Conservation (phyloP, 2,113 vertebrate genomes). For the Pedionomus torquatus region DNA sequence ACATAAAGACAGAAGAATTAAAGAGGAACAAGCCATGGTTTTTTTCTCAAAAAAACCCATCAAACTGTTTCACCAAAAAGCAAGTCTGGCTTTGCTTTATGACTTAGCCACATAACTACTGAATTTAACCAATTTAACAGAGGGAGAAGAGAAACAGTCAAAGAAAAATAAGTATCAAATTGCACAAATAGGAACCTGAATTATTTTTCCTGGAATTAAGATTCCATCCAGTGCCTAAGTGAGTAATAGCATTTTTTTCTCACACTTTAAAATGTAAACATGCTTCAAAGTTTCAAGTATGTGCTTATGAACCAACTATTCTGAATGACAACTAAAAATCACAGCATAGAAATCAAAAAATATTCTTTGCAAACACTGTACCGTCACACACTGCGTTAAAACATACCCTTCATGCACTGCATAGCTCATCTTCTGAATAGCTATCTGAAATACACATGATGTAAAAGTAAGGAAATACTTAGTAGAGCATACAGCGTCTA, state of each 20-base stretch:
- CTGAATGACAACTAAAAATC: neutral
- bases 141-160: neutral
- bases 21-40: neutral
- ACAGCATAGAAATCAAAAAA: neutral
- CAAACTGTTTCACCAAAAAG: neutral
- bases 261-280: neutral
- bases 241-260: neutral
- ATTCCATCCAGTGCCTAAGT: neutral
- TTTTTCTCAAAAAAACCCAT: neutral
- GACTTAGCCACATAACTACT: neutral
- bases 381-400: neutral
- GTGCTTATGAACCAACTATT: neutral
- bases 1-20: neutral
- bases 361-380: neutral
- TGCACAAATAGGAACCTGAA: neutral
- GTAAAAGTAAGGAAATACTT: neutral
- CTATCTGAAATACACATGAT: neutral
- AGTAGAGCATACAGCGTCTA: neutral
- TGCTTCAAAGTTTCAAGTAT: neutral
- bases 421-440: neutral
- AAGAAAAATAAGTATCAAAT: neutral
- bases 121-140: neutral
- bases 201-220: neutral
- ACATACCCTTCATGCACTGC: neutral
- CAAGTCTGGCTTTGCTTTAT: neutral